phyloP scores from a whole-genome alignment of 35 echinoderm and acorn worm species.

The Ophiothrix spiculata region DNA sequence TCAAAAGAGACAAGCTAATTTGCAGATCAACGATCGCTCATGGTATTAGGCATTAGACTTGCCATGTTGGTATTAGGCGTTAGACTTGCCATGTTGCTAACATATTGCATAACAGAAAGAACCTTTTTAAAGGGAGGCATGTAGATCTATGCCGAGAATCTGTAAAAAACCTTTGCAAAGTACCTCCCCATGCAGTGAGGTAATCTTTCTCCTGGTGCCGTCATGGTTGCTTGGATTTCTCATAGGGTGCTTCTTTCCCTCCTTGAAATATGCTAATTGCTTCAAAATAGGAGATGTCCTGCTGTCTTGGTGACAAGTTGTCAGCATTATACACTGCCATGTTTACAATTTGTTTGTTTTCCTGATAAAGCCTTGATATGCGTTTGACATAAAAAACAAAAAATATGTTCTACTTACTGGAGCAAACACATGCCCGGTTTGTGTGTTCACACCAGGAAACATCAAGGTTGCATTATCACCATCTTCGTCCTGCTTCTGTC shows the following conservation, averaged over 20 bases:
- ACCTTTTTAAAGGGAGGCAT: no score
- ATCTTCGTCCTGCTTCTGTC: not conserved
- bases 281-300: not conserved
- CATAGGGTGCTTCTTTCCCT: not conserved
- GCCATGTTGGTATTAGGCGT: no score
- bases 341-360: not conserved
- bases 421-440: constrained; percentile 76
- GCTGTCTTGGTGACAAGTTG: not conserved
- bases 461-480: not conserved
- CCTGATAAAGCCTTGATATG: not conserved
- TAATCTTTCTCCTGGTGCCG: no score
- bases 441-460: not conserved
- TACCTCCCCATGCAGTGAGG: no score
- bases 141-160: no score
- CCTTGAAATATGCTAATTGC: not conserved
- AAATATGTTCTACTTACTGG: constrained; percentile 59
- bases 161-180: no score
- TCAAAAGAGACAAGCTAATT: no score
- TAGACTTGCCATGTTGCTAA: no score
- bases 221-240: not conserved
- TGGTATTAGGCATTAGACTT: no score
- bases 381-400: not conserved
- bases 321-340: not conserved
- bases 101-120: no score
- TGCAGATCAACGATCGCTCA: no score